phyloP scores from a whole-genome alignment of 2,888 invertebrate genomes.

The Synanthedon vespiformis region DNA sequence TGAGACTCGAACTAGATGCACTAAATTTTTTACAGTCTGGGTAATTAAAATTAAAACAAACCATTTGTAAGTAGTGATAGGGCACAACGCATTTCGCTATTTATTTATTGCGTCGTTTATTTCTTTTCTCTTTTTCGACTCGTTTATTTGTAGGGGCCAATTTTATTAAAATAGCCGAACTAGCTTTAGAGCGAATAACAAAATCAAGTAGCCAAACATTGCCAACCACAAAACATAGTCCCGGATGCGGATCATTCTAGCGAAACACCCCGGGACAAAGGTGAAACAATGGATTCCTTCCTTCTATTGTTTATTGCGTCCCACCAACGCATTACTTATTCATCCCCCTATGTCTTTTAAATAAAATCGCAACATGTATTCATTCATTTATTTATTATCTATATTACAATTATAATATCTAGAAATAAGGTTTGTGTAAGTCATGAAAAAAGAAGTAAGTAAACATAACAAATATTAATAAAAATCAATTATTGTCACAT shows the following conservation, averaged over 20 bases:
- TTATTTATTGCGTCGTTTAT: too few species aligned
- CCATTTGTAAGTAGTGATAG: too few species aligned
- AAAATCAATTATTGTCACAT: too few species aligned
- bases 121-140: too few species aligned
- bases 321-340: background rate
- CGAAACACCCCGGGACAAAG: constrained; percentile 62
- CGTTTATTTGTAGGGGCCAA: background rate
- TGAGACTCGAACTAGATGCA: too few species aligned
- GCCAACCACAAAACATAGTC: constrained; percentile 2
- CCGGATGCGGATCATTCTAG: constrained; percentile 68
- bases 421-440: too few species aligned
- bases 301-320: constrained; percentile 49
- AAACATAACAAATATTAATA: too few species aligned
- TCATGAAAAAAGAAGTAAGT: too few species aligned
- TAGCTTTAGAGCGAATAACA: constrained; percentile 1
- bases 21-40: too few species aligned
- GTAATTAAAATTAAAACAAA: too few species aligned
- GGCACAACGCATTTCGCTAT: too few species aligned
- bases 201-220: constrained; percentile 3
- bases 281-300: constrained; percentile 65
- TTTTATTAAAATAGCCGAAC: constrained; percentile 1
- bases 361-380: constrained; percentile 2
- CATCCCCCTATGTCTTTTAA: constrained; percentile 16
- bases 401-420: too few species aligned
- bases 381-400: constrained; percentile 6